Evolutionary conservation across 2,797 vertebrate species (phyloP).

Genomic region (Melanotaenia trifasciata): DNA sequence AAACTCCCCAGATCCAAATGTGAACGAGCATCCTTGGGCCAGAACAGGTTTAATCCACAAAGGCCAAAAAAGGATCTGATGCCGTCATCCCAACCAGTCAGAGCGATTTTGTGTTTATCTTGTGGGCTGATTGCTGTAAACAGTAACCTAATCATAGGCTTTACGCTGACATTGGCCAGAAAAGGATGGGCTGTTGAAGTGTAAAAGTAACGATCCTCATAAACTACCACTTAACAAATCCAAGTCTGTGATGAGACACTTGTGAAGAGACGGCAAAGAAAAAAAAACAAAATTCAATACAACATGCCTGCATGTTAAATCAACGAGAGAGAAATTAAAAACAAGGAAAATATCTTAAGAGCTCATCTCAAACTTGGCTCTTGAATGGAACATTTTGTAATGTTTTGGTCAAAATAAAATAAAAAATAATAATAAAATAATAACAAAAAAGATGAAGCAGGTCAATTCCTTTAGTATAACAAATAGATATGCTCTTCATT

Average conservation of each 20-base stretch:
- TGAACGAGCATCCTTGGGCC: not conserved
- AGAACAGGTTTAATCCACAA: not conserved
- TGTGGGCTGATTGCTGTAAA: not conserved
- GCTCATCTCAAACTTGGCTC: constrained; percentile 43
- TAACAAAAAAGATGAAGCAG: not conserved
- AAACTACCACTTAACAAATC: constrained; percentile 43
- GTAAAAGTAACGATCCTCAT: constrained; percentile 39
- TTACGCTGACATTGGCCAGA: constrained; percentile 50
- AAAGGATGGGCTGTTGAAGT: constrained; percentile 46
- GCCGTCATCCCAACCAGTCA: not conserved
- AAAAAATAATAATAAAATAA: too few relatives aligned
- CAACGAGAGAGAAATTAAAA: constrained; percentile 57
- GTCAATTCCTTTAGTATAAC: not conserved
- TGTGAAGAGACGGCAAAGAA: constrained; percentile 32
- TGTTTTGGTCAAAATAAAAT: constrained; percentile 8
- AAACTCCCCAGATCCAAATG: not conserved
- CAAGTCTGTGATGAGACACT: constrained; percentile 43
- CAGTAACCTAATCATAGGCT: constrained; percentile 1
- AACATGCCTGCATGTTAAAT: constrained; percentile 90
- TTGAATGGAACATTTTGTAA: constrained; percentile 9
- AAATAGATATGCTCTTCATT: constrained; percentile 34
- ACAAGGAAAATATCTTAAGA: constrained; percentile 46
- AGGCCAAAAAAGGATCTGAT: not conserved
- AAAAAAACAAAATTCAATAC: constrained; percentile 57
- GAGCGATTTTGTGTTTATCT: not conserved